Percentiles rank a stretch among this genome's conserved stretches.
These are phyloP conservation scores for Mixornis gularis DNA, from an alignment of 2,113 vertebrate genomes.

Conservation along the genomic window DNA sequence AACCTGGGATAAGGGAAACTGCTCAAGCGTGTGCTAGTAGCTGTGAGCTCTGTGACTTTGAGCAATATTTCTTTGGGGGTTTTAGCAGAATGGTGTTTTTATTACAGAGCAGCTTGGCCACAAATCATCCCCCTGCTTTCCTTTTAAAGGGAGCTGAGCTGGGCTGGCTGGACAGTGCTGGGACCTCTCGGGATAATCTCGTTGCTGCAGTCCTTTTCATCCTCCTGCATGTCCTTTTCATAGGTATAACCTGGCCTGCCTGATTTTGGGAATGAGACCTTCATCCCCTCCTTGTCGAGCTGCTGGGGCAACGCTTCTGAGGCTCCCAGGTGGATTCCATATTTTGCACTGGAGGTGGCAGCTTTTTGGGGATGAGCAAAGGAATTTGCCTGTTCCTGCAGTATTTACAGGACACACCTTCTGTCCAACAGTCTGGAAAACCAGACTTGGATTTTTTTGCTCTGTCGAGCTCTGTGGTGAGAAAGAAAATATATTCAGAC, in stretches of 20 bases:
- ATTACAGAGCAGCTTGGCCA: background rate
- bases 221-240: background rate
- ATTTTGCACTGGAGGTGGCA: accelerated
- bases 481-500: background rate
- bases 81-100: background rate
- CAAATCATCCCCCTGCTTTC: background rate
- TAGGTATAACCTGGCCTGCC: accelerated
- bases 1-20: background rate
- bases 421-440: background rate
- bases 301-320: background rate
- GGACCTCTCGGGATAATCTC: background rate
- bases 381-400: background rate
- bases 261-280: background rate
- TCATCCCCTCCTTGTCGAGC: background rate
- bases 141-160: background rate
- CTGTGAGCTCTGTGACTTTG: background rate
- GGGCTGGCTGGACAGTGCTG: background rate
- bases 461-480: accelerated
- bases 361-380: background rate
- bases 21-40: accelerated
- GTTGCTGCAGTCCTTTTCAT: background rate
- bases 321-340: accelerated
- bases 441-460: background rate
- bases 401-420: background rate
- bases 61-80: background rate